A percentile compares a stretch with the other conserved stretches of the same genome.
These are phyloP conservation scores for Ciconia nigra DNA, from an alignment of 2,797 vertebrate species.

Conservation along the genomic window DNA sequence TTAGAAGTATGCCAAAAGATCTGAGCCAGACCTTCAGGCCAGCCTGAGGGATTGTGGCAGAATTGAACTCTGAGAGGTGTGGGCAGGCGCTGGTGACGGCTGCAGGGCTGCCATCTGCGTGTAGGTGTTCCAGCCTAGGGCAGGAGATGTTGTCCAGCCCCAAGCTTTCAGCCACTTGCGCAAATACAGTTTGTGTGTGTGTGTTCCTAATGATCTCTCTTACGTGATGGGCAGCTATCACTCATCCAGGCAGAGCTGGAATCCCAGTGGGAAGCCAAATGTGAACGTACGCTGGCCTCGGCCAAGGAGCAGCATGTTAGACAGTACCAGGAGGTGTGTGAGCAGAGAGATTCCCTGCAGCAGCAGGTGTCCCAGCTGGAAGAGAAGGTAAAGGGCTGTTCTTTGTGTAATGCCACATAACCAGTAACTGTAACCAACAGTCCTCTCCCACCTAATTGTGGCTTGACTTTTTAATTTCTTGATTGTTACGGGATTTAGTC, in stretches of 20 bases:
- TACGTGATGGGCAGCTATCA: constrained; percentile 68
- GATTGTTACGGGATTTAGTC: background rate
- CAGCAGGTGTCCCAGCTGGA: constrained; percentile 79
- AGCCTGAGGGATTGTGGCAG: background rate
- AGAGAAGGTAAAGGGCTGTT: constrained; percentile 77
- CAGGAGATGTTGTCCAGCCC: background rate
- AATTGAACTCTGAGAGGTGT: background rate
- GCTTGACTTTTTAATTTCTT: background rate
- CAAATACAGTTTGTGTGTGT: no score
- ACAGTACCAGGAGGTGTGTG: constrained; percentile 76
- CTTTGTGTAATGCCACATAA: background rate
- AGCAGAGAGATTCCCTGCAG: constrained; percentile 82
- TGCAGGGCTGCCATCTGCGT: background rate
- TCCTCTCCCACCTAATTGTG: background rate
- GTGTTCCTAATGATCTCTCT: background rate
- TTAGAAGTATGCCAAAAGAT: background rate
- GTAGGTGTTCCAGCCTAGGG: background rate
- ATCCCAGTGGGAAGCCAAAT: constrained; percentile 83
- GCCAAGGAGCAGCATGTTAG: constrained; percentile 80
- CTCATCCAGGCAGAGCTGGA: constrained; percentile 86
- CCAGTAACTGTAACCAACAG: background rate
- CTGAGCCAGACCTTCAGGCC: background rate
- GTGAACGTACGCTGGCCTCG: constrained; percentile 74
- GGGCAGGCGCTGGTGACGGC: background rate
- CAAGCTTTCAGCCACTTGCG: background rate